phyloP scores from a whole-genome alignment of 2,113 vertebrate genomes.

The Monarcha castaneiventris region DNA sequence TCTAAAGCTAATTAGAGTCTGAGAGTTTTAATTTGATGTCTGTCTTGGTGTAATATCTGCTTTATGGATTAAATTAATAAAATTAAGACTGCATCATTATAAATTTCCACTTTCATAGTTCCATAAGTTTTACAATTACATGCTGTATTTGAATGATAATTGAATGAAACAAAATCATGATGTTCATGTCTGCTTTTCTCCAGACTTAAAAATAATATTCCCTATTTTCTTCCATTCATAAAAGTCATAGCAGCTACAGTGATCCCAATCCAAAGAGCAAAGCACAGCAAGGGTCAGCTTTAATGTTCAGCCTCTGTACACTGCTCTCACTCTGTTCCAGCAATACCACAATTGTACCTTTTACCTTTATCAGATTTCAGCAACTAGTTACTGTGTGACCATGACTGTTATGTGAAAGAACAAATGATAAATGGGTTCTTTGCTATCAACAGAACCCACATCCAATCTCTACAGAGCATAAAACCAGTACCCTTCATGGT shows the following conservation, averaged over 20 bases:
- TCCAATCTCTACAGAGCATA: not conserved
- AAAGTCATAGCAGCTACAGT: not conserved
- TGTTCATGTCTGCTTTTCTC: constrained; percentile 27
- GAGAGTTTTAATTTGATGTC: constrained; percentile 80
- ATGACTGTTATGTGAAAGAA: not conserved
- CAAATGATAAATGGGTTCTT: not conserved
- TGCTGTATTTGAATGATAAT: constrained; percentile 80
- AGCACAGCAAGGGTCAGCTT: not conserved
- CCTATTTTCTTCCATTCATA: not conserved
- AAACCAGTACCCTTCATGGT: fast-evolving
- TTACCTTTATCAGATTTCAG: not conserved
- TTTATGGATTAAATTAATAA: constrained; percentile 84
- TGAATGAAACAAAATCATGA: constrained; percentile 70
- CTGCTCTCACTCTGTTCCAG: not conserved
- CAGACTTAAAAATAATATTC: constrained; percentile 15
- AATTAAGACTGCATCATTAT: constrained; percentile 80
- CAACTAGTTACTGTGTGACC: not conserved
- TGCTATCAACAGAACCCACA: not conserved
- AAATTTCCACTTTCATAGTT: constrained; percentile 82
- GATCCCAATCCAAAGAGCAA: not conserved
- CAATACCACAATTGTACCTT: fast-evolving
- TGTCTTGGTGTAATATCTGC: constrained; percentile 76
- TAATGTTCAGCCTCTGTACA: fast-evolving
- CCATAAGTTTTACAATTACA: constrained; percentile 78
- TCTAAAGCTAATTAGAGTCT: constrained; percentile 80